A percentile compares a stretch with the other conserved stretches of the same genome.
Evolutionary conservation across 1,140 invertebrate species (phyloP).

Genomic region (Zophobas morio): DNA sequence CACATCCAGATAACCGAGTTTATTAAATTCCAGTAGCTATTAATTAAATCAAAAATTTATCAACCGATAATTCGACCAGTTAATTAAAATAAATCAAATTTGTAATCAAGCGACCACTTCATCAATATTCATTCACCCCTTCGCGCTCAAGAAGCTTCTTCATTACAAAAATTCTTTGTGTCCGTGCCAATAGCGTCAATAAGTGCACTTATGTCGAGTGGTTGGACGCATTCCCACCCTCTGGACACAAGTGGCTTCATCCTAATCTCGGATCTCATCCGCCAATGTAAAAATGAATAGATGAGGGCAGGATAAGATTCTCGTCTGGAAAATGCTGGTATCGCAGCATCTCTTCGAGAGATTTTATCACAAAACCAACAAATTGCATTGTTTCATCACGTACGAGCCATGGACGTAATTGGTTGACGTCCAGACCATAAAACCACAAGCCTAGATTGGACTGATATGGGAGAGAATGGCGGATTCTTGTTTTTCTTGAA

Average conservation of each 20-base stretch:
- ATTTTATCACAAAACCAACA: conserved; percentile 18
- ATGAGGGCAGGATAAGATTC: conserved; percentile 37
- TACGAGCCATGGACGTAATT: conserved; percentile 1
- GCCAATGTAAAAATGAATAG: conserved; percentile 21
- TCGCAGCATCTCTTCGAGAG: conserved; percentile 31
- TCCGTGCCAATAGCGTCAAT: conserved; percentile 1
- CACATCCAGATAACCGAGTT: conserved; percentile 5
- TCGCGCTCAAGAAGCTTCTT: neutral
- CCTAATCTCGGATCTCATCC: conserved; percentile 4
- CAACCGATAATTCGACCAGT: conserved; percentile 1
- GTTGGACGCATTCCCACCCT: neutral
- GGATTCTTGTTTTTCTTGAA: too few relatives aligned
- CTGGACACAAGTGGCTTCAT: conserved; percentile 17
- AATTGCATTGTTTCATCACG: conserved; percentile 38
- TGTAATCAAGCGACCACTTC: too few relatives aligned
- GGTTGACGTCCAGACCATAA: neutral
- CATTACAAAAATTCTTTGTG: neutral
- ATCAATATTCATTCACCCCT: too few relatives aligned
- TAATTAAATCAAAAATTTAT: neutral
- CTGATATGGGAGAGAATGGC: too few relatives aligned
- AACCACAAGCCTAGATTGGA: neutral
- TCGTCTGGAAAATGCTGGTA: conserved; percentile 29
- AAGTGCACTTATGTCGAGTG: neutral
- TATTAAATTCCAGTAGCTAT: neutral
- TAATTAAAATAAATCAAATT: neutral